Percentiles rank a stretch among this genome's conserved stretches.
Evolutionary conservation across 2,888 invertebrate genomes (phyloP).

Genomic region (Noctua pronuba): DNA sequence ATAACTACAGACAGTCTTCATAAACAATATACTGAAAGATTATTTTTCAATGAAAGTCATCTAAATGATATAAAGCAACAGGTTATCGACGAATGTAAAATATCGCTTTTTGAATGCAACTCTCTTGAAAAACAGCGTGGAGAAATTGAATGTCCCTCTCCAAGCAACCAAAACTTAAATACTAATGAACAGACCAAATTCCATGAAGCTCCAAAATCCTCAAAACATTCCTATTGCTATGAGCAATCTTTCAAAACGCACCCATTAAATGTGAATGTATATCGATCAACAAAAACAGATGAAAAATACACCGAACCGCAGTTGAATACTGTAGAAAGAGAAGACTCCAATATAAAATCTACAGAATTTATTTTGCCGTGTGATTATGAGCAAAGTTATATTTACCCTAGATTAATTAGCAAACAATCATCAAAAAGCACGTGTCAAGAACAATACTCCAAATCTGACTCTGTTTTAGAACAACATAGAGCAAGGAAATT

Average conservation of each 20-base stretch:
- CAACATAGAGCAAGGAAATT: background rate
- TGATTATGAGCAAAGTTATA: slow-evolving; percentile 2
- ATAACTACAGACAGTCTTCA: background rate
- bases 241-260: background rate
- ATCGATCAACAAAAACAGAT: background rate
- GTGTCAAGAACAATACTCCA: background rate
- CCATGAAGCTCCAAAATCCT: too few relatives aligned
- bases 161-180: background rate
- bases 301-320: background rate
- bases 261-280: background rate
- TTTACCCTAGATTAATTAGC: slow-evolving; percentile 6
- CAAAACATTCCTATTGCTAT: background rate
- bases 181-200: background rate
- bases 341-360: background rate
- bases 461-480: slow-evolving; percentile 3
- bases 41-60: slow-evolving; percentile 6
- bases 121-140: background rate
- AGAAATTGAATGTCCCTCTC: background rate
- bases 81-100: slow-evolving; percentile 8
- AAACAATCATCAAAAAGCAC: slow-evolving; percentile 1
- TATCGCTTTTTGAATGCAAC: background rate
- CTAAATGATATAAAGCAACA: slow-evolving; percentile 13
- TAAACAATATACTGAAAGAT: background rate
- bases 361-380: background rate
- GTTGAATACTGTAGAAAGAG: background rate